Evolutionary conservation across 1,140 invertebrate genomes (phyloP), one percentile per base, ranked within the genome.

Genomic region (Neotoxoptera formosana): DNA sequence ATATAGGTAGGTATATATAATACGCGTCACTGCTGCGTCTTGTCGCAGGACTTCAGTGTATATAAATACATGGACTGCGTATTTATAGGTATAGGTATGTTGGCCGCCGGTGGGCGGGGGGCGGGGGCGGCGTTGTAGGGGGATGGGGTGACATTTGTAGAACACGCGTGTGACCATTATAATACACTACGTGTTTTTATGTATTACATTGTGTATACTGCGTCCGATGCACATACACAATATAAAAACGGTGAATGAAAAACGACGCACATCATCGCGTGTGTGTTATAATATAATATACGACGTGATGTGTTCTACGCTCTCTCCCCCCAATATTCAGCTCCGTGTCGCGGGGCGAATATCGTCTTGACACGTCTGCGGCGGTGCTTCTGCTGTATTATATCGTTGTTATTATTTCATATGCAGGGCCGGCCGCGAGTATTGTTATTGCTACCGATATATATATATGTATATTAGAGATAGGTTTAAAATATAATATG

Each of bases 341-440:
- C 41, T 47, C 25, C 11, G 1, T 67, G 25, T 87, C 84, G 20
- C 47, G 2, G 84, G 86, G 86, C 7, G 45, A 87, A 87, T 48
- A 48, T 48, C 47, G 86, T 87, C 86, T 87, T 87, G 86, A 87
- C 86, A 87, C 86, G 86, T 87, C 45, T 47, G 83, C 83, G 21
- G 83, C 83, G 4, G 84, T 47, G 84, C 25, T 41, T 25, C 45
- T 20, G 45, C 45, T n/a, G 84, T 86, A 47, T 86, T 47, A 47
- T 84, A 84, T 84, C 9, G 36, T 30, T 84, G 36, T 45, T 86
- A 47, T 86, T 86, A 86, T 86, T 83, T 21, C n/a, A 67, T 67
- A 17, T 23, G 25, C 60, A 67, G 30, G 60, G 30, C 14, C 60
- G 14, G 60, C 60, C 30, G 60, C 11, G 60, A 67, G n/a, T 41